phyloP scores from a whole-genome alignment of 2,113 vertebrate species.

The Condylura cristata region DNA sequence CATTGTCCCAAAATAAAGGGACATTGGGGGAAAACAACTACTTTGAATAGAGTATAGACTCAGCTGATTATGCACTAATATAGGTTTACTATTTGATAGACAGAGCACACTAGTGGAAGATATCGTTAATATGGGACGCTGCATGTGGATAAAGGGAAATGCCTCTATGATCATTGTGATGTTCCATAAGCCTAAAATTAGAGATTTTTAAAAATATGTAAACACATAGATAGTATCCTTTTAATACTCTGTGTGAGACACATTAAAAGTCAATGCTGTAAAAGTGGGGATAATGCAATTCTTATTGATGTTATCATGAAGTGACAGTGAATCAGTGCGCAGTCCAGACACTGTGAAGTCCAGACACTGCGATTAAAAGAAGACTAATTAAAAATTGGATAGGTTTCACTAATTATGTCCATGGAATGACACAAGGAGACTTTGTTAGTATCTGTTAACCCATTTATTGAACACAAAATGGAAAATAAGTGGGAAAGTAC shows the following conservation, averaged over 20 bases:
- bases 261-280: neutral
- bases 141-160: neutral
- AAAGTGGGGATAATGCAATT: neutral
- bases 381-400: neutral
- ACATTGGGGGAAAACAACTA: neutral
- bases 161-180: neutral
- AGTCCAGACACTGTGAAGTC: too few relatives aligned
- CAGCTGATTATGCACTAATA: neutral
- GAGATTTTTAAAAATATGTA: neutral
- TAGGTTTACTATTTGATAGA: neutral
- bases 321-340: neutral
- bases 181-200: neutral
- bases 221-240: neutral
- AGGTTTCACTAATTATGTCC: neutral
- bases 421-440: neutral
- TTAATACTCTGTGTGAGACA: neutral
- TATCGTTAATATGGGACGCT: neutral
- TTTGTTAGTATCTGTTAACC: neutral
- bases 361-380: neutral
- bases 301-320: neutral
- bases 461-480: neutral
- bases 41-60: neutral
- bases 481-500: neutral
- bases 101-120: neutral
- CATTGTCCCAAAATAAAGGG: neutral